These are phyloP conservation scores for Luperina testacea DNA, from an alignment of 2,888 invertebrate genomes.

Conservation along the genomic window DNA sequence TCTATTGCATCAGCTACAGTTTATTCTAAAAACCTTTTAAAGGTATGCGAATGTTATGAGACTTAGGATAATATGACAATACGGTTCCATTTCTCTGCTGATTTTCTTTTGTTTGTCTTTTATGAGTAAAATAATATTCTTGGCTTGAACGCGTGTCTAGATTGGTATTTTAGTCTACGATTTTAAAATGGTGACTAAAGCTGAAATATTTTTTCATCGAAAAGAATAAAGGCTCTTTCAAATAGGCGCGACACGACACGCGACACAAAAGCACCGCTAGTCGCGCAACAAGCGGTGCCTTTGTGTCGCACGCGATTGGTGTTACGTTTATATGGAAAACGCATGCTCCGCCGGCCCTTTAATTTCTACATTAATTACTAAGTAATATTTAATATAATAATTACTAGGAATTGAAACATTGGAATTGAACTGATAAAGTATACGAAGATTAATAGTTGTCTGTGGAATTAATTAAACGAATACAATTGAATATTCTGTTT, in stretches of 20 bases:
- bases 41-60: neutral
- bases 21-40: neutral
- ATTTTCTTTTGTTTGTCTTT: neutral
- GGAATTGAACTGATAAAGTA: slow-evolving; percentile 7
- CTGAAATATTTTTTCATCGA: neutral
- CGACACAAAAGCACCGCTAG: too few relatives aligned
- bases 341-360: too few relatives aligned
- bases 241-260: too few relatives aligned
- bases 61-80: neutral
- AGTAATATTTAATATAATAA: too few relatives aligned
- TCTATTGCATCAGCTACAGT: neutral
- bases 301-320: too few relatives aligned
- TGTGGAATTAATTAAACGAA: slow-evolving; percentile 1
- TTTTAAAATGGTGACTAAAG: neutral
- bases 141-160: too few relatives aligned
- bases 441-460: neutral
- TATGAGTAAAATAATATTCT: neutral
- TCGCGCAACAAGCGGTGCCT: too few relatives aligned
- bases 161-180: neutral
- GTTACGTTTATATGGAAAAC: too few relatives aligned
- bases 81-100: neutral
- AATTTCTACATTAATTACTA: neutral
- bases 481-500: slow-evolving; percentile 1
- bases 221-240: too few relatives aligned
- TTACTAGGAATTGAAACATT: slow-evolving; percentile 16